These are phyloP conservation scores for Urechis unicinctus DNA, from an alignment of 2,888 invertebrate genomes.

Conservation along the genomic window DNA sequence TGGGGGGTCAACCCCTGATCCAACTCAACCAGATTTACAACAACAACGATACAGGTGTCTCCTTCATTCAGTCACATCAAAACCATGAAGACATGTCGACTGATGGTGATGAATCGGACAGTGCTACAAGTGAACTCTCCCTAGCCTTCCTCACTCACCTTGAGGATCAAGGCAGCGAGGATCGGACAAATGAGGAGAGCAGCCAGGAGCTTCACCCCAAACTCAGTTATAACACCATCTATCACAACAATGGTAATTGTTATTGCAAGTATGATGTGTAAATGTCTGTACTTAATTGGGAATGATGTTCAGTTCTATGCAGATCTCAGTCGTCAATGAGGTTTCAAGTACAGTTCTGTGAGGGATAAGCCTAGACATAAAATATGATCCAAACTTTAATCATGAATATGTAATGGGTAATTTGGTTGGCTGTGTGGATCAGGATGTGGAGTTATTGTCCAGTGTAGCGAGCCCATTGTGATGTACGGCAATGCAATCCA, in stretches of 20 bases:
- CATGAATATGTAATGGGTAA: no score
- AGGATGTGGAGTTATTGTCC: slow-evolving; percentile 32
- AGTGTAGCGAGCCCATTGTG: slow-evolving; percentile 28
- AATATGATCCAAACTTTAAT: no score
- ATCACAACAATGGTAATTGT: slow-evolving; percentile 35
- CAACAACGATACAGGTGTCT: slow-evolving; percentile 38
- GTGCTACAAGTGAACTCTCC: slow-evolving; percentile 2
- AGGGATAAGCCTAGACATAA: no score
- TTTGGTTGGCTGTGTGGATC: no score
- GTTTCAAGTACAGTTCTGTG: no score
- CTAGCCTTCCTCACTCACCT: neutral
- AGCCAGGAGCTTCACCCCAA: slow-evolving; percentile 18
- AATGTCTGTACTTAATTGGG: no score
- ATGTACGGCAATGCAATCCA: slow-evolving; percentile 33
- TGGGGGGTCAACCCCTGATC: slow-evolving; percentile 35
- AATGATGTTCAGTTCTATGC: no score
- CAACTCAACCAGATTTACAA: slow-evolving; percentile 41
- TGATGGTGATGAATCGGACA: slow-evolving; percentile 4
- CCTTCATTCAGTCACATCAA: slow-evolving; percentile 30
- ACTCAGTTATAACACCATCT: slow-evolving; percentile 38
- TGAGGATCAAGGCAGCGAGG: neutral
- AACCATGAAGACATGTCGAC: neutral
- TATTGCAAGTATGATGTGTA: no score
- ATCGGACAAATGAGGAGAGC: neutral
- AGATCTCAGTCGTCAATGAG: no score